Conservation (phyloP, 2,888 invertebrate genomes). For the Oligia latruncula region DNA sequence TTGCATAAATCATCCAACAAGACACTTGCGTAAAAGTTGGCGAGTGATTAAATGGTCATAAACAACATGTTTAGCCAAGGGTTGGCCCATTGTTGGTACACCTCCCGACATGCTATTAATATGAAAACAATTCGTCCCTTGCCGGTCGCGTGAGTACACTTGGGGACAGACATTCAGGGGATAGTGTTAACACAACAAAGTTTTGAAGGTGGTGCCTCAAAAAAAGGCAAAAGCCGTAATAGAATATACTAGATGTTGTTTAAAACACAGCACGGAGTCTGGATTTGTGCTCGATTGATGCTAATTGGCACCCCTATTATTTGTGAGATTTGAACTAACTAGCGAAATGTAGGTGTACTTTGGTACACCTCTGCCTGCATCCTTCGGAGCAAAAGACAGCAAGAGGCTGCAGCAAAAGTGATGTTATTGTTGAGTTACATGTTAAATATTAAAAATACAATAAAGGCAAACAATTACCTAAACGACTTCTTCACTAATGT, state of each 20-base stretch:
- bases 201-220: background rate
- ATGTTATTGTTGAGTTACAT: background rate
- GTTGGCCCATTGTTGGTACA: constrained; percentile 78
- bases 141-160: constrained; percentile 80
- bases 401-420: no score
- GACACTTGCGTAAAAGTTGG: constrained; percentile 26
- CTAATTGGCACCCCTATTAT: background rate
- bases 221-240: background rate
- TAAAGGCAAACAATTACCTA: background rate
- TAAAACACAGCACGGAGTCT: background rate
- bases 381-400: background rate
- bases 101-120: constrained; percentile 89
- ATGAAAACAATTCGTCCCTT: constrained; percentile 89
- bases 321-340: background rate
- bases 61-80: constrained; percentile 78
- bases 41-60: constrained; percentile 75
- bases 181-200: background rate
- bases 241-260: background rate
- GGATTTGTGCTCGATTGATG: background rate
- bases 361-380: background rate
- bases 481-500: background rate
- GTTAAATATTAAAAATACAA: background rate
- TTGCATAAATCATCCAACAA: constrained; percentile 15
- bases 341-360: background rate
- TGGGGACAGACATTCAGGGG: constrained; percentile 62